These are phyloP conservation scores for Chouioia cunea DNA, from an alignment of 2,888 invertebrate species.

Conservation along the genomic window DNA sequence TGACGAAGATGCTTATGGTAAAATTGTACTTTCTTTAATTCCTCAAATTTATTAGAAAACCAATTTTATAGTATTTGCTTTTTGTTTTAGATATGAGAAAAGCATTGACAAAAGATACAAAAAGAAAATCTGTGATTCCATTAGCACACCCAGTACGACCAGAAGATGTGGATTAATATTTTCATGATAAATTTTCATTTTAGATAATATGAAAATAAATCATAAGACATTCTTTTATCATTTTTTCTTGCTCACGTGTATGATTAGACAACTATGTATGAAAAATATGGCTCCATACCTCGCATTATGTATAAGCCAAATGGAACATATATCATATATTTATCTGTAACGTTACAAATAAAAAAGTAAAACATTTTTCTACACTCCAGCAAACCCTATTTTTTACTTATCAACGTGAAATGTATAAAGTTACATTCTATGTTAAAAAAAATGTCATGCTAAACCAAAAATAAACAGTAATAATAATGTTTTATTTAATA, in stretches of 20 bases:
- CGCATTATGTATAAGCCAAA: too few species aligned
- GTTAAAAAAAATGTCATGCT: too few species aligned
- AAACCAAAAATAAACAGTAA: too few species aligned
- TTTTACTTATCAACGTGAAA: too few species aligned
- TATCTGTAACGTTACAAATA: too few species aligned
- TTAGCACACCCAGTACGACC: constrained; percentile 93
- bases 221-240: constrained; percentile 16
- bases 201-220: constrained; percentile 31
- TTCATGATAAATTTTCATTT: constrained; percentile 22
- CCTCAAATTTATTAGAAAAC: constrained; percentile 10
- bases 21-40: constrained; percentile 47
- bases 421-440: too few species aligned
- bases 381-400: too few species aligned
- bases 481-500: too few species aligned
- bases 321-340: too few species aligned
- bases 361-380: too few species aligned
- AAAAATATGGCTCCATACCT: too few species aligned
- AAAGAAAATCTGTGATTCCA: constrained; percentile 93
- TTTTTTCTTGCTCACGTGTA: constrained; percentile 4
- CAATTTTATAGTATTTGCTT: background rate
- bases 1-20: constrained; percentile 99
- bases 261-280: too few species aligned
- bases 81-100: constrained; percentile 94
- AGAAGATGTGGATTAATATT: constrained; percentile 87
- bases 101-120: constrained; percentile 92